phyloP scores from a whole-genome alignment of 2,113 vertebrate genomes.

The Hemicordylus capensis region DNA sequence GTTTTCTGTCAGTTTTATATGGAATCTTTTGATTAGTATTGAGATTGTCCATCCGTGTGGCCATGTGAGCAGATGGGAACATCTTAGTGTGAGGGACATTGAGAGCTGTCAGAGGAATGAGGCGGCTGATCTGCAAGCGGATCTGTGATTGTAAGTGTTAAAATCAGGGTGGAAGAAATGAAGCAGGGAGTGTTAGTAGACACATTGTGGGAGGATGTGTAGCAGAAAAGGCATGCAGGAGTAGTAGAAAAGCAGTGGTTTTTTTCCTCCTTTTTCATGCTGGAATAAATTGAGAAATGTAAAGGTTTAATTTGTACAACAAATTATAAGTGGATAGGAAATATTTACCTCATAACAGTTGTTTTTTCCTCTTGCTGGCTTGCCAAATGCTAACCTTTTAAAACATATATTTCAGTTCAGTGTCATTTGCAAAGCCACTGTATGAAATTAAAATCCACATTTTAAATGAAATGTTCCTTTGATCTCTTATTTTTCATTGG shows the following conservation, averaged over 20 bases:
- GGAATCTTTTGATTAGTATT: conserved; percentile 69
- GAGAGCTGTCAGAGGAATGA: conserved; percentile 88
- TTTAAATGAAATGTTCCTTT: no score
- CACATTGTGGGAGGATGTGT: conserved; percentile 77
- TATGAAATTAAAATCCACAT: background rate
- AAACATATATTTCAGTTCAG: background rate
- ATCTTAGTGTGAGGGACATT: conserved; percentile 77
- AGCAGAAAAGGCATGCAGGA: conserved; percentile 74
- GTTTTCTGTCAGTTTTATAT: conserved; percentile 71
- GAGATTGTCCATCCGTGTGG: conserved; percentile 59
- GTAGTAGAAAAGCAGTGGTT: conserved; percentile 66
- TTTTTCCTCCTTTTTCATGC: conserved; percentile 44
- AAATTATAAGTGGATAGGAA: conserved; percentile 25
- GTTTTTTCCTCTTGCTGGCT: conserved; percentile 44
- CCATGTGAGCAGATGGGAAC: conserved; percentile 79
- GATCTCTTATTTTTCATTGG: conserved; percentile 28
- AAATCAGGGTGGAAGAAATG: conserved; percentile 77
- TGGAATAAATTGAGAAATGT: conserved; percentile 45
- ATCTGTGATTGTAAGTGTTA: conserved; percentile 99
- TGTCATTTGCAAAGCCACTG: conserved; percentile 16
- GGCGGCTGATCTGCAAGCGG: conserved; percentile 96
- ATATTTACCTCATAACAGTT: background rate
- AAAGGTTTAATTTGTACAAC: conserved; percentile 14
- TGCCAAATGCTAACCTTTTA: conserved; percentile 25
- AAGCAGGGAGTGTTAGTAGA: conserved; percentile 77